Evolutionary conservation across 2,113 vertebrate genomes (phyloP).

Genomic region (Tragelaphus buxtoni): DNA sequence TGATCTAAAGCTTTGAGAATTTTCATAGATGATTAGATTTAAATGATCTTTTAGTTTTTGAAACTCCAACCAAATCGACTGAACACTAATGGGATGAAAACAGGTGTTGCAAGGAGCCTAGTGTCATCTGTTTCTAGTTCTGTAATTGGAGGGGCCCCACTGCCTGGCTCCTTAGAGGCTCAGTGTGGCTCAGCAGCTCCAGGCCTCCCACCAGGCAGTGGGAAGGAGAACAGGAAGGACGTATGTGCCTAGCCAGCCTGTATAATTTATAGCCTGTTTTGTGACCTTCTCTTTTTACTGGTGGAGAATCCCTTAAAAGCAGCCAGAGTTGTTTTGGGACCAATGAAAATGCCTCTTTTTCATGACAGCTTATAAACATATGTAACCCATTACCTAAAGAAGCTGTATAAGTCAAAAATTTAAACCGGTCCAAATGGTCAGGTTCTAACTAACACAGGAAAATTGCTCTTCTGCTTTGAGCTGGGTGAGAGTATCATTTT

Average conservation of each 20-base stretch:
- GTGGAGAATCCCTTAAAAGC: slow-evolving; percentile 58
- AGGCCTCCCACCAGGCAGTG: slow-evolving; percentile 47
- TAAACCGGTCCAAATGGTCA: slow-evolving; percentile 24
- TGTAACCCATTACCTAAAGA: slow-evolving; percentile 58
- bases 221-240: slow-evolving; percentile 54
- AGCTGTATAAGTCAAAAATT: slow-evolving; percentile 30
- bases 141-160: slow-evolving; percentile 34
- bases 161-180: slow-evolving; percentile 25
- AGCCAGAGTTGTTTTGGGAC: slow-evolving; percentile 54
- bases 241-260: slow-evolving; percentile 21
- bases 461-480: background rate
- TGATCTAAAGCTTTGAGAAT: background rate
- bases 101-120: slow-evolving; percentile 25
- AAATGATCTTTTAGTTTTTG: slow-evolving; percentile 19
- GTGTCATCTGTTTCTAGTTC: slow-evolving; percentile 56
- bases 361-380: slow-evolving; percentile 50
- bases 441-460: slow-evolving; percentile 8
- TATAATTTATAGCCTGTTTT: slow-evolving; percentile 55
- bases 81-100: slow-evolving; percentile 32
- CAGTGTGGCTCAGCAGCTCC: background rate
- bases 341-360: slow-evolving; percentile 55
- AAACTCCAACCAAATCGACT: background rate
- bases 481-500: background rate
- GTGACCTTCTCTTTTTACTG: slow-evolving; percentile 43
- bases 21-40: slow-evolving; percentile 9